Evolutionary conservation across 2,113 vertebrate species (phyloP).

Genomic region (Nansenia antarctica): DNA sequence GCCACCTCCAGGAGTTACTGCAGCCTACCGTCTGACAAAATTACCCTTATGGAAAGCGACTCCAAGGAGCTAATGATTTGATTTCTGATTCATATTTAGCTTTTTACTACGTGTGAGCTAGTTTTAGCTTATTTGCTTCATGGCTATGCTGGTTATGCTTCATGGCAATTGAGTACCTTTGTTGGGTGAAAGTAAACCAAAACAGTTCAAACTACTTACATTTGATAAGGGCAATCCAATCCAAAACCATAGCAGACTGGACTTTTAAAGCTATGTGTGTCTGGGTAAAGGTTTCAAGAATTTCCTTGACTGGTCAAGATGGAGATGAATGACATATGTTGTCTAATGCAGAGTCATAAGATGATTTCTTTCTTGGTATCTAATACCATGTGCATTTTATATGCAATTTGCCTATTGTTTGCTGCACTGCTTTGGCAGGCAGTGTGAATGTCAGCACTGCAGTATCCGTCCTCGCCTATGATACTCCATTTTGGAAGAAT

Average conservation of each 20-base stretch:
- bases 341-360: too few relatives aligned
- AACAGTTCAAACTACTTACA: not conserved
- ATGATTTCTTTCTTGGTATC: not conserved
- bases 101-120: not conserved
- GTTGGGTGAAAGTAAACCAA: too few relatives aligned
- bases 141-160: not conserved
- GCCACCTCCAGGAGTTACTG: constrained; percentile 73
- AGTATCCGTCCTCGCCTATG: not conserved
- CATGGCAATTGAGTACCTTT: not conserved
- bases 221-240: not conserved
- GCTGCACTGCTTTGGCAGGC: not conserved
- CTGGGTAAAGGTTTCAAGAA: constrained; percentile 13
- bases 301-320: constrained; percentile 17
- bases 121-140: not conserved
- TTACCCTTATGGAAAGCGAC: not conserved
- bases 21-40: constrained; percentile 60
- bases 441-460: not conserved
- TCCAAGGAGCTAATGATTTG: not conserved
- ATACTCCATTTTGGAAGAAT: not conserved
- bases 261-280: not conserved
- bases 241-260: not conserved
- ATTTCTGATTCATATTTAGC: not conserved
- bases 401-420: not conserved
- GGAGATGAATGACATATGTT: too few relatives aligned
- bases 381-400: not conserved